Conservation (phyloP, 2,797 vertebrate genomes). For the Sebastes minor region DNA sequence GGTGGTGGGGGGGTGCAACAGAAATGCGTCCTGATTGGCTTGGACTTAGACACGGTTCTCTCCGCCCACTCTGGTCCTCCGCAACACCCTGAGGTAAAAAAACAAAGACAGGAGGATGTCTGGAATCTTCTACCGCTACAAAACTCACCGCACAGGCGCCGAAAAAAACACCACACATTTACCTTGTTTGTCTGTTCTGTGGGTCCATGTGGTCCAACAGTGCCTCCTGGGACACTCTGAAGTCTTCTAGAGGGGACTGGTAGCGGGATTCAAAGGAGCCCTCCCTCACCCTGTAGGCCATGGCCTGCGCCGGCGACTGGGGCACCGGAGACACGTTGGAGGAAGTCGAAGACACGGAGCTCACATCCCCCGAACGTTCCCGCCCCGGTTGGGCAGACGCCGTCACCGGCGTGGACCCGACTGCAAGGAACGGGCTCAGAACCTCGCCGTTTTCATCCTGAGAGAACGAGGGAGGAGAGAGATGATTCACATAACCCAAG, state of each 20-base stretch:
- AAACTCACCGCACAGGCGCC: background rate
- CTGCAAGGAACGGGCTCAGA: constrained; percentile 78
- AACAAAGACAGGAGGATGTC: constrained; percentile 56
- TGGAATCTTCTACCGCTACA: constrained; percentile 13
- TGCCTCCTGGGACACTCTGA: constrained; percentile 91
- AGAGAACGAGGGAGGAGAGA: background rate
- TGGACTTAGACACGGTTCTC: constrained; percentile 92
- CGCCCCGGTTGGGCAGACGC: constrained; percentile 77
- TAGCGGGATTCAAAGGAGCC: constrained; percentile 92
- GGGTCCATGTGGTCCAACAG: constrained; percentile 91
- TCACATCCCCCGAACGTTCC: constrained; percentile 86
- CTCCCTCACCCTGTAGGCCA: constrained; percentile 86
- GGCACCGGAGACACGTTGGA: constrained; percentile 75
- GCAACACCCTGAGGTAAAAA: constrained; percentile 83
- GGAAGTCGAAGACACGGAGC: constrained; percentile 64
- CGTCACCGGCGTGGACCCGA: constrained; percentile 29
- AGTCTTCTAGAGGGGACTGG: constrained; percentile 93
- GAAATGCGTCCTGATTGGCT: constrained; percentile 57
- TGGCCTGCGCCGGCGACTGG: constrained; percentile 82
- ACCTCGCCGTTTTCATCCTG: constrained; percentile 93
- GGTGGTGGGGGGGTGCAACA: constrained; percentile 10
- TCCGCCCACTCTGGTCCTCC: constrained; percentile 92
- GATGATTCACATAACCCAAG: background rate
- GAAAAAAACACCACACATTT: constrained; percentile 1
- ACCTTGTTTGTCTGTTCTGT: constrained; percentile 88